Percentiles rank a stretch among this genome's conserved stretches.
Conservation (phyloP, 2,797 vertebrate species). For the Rousettus madagascariensis region DNA sequence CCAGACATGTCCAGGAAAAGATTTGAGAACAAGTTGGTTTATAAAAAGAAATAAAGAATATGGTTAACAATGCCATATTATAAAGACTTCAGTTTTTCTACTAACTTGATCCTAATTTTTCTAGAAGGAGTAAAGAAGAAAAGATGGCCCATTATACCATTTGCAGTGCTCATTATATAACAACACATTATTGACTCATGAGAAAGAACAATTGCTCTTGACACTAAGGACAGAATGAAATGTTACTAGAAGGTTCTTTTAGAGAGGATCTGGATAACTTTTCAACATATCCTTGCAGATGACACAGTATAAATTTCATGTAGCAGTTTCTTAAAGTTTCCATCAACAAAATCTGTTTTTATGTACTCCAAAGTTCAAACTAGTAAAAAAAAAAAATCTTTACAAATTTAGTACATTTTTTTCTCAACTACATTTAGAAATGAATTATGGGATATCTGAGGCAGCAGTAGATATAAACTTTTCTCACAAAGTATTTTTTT, state of each 20-base stretch:
- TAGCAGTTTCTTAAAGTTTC: neutral
- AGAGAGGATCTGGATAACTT: neutral
- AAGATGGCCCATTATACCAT: neutral
- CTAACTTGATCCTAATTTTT: neutral
- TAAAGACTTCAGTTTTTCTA: neutral
- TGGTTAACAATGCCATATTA: neutral
- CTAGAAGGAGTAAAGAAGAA: neutral
- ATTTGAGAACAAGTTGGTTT: neutral
- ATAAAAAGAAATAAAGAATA: neutral
- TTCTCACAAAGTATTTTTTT: neutral
- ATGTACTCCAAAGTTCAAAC: neutral
- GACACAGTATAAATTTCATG: neutral
- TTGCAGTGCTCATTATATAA: neutral
- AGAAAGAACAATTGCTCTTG: neutral
- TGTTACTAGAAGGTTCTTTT: neutral
- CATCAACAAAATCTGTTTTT: neutral
- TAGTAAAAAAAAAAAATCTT: neutral
- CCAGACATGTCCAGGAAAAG: neutral
- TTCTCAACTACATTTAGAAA: neutral
- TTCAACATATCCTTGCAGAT: neutral
- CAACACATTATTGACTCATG: neutral
- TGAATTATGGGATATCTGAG: neutral
- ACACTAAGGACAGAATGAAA: neutral
- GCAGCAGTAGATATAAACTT: neutral
- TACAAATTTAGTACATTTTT: neutral